Conservation (phyloP, 2,888 invertebrate genomes). For the Acanthoscelides obtectus region DNA sequence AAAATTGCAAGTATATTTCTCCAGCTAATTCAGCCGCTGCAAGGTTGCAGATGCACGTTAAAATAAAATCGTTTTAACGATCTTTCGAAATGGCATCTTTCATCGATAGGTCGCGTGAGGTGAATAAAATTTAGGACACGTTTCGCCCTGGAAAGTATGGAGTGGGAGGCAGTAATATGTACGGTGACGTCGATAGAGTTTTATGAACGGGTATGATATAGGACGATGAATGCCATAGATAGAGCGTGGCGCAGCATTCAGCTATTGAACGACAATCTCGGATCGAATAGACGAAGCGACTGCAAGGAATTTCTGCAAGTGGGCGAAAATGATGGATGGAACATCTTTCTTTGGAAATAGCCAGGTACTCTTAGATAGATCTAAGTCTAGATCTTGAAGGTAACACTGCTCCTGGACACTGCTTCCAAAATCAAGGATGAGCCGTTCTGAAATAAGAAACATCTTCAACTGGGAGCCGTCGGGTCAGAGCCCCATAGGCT, state of each 20-base stretch:
- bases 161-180: neutral
- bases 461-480: no score
- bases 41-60: neutral
- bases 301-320: neutral
- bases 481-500: no score
- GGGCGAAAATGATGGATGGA: no score
- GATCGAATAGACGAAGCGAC: neutral
- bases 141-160: neutral
- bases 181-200: neutral
- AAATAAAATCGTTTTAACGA: neutral
- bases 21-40: no score
- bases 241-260: neutral
- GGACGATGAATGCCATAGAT: neutral
- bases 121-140: neutral
- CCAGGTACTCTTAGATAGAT: no score
- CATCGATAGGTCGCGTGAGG: neutral
- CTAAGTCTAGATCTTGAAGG: no score
- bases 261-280: neutral
- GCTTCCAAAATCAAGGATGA: no score
- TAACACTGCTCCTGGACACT: no score
- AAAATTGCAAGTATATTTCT: no score
- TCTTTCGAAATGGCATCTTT: neutral
- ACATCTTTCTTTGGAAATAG: no score
- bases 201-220: neutral
- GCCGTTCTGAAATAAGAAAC: no score